phyloP scores from a whole-genome alignment of 2,113 vertebrate genomes.

The Speoplatyrhinus poulsoni region DNA sequence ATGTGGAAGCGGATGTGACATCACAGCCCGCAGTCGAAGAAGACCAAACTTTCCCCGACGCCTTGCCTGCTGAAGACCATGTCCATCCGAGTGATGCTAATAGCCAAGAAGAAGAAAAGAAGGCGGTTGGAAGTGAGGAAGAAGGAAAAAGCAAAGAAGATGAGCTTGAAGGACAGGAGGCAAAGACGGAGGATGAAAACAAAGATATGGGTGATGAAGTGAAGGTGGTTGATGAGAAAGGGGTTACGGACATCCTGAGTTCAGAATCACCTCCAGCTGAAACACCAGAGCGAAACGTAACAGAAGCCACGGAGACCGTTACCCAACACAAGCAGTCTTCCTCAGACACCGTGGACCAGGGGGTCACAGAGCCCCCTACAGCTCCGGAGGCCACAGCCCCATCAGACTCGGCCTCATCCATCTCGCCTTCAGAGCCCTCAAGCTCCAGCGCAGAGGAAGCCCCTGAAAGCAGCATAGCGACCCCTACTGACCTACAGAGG shows the following conservation, averaged over 20 bases:
- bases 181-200: background rate
- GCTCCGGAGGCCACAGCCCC: constrained; percentile 33
- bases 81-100: constrained; percentile 42
- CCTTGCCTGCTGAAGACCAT: constrained; percentile 59
- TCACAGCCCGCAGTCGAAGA: constrained; percentile 19
- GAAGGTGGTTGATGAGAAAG: background rate
- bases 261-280: constrained; percentile 12
- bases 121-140: constrained; percentile 48
- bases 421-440: constrained; percentile 32
- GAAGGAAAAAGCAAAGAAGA: constrained; percentile 49
- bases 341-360: constrained; percentile 31
- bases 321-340: constrained; percentile 14
- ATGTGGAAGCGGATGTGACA: constrained; percentile 9
- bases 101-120: constrained; percentile 50
- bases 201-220: constrained; percentile 17
- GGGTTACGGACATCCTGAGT: constrained; percentile 8
- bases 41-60: constrained; percentile 33
- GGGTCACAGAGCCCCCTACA: constrained; percentile 24
- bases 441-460: constrained; percentile 28
- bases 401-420: constrained; percentile 14
- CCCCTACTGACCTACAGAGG: constrained; percentile 37
- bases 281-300: constrained; percentile 22
- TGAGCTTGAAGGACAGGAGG: constrained; percentile 15
- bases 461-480: constrained; percentile 16
- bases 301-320: constrained; percentile 34